Evolutionary conservation across 2,797 vertebrate genomes (phyloP).

Genomic region (Spatula clypeata): DNA sequence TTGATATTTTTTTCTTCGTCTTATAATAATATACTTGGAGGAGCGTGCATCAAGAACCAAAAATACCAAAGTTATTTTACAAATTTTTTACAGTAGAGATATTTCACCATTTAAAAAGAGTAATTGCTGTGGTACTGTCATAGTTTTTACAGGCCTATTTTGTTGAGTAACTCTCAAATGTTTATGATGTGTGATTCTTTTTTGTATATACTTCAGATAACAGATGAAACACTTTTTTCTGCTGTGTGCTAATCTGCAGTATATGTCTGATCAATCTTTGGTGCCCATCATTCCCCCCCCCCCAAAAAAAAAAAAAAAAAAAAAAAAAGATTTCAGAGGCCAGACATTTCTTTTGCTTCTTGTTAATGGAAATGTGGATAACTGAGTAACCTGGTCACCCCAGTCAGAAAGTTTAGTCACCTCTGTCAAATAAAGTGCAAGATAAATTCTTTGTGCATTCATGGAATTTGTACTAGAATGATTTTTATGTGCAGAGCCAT

Average conservation of each 20-base stretch:
- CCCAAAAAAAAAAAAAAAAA: not conserved
- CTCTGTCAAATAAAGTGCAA: slow-evolving; percentile 55
- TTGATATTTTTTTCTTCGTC: not conserved
- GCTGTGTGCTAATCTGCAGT: not conserved
- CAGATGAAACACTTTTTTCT: slow-evolving; percentile 58
- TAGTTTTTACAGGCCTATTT: not conserved
- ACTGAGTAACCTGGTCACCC: slow-evolving; percentile 70
- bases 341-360: slow-evolving; percentile 63
- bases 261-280: not conserved
- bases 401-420: slow-evolving; percentile 55
- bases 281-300: not conserved
- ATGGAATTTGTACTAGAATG: not conserved
- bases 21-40: not conserved
- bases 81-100: accelerated
- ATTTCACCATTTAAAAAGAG: not conserved
- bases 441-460: slow-evolving; percentile 43
- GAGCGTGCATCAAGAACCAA: not conserved
- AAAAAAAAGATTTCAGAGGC: not conserved
- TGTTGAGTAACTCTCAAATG: not conserved
- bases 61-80: accelerated
- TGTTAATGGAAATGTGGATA: slow-evolving; percentile 62
- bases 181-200: not conserved
- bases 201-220: not conserved
- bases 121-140: not conserved
- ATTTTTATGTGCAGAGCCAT: not conserved